A percentile compares a stretch with the other conserved stretches of the same genome.
These are phyloP conservation scores for Meleagris gallopavo DNA, from an alignment of 2,113 vertebrate species.

Conservation along the genomic window DNA sequence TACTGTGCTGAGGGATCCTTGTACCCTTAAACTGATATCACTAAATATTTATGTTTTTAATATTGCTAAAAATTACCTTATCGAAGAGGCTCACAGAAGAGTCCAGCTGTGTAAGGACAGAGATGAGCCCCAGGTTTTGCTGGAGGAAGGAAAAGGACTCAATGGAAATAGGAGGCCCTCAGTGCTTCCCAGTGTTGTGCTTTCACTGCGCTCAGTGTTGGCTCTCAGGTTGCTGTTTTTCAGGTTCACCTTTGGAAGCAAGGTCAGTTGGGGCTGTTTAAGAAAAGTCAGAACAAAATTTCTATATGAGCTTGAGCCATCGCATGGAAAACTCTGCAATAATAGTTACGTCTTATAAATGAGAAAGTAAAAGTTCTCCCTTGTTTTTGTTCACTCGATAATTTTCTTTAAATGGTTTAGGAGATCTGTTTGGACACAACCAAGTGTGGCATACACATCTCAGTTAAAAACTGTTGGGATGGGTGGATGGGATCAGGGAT, in stretches of 20 bases:
- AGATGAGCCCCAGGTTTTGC: not conserved
- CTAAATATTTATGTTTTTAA: not conserved
- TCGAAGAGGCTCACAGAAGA: not conserved
- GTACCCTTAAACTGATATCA: accelerated
- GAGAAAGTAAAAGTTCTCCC: not conserved
- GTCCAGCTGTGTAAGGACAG: not conserved
- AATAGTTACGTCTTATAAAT: not conserved
- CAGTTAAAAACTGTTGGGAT: not conserved
- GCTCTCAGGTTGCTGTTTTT: not conserved
- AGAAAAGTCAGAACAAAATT: not conserved
- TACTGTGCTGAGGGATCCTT: not conserved
- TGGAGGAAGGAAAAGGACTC: slow-evolving; percentile 5
- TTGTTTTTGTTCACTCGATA: not conserved
- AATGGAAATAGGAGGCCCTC: not conserved
- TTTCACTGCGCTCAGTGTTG: not conserved
- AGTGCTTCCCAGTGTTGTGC: slow-evolving; percentile 41
- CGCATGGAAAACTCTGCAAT: not conserved
- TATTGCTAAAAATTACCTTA: not conserved
- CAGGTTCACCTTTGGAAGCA: not conserved
- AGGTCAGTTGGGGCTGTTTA: not conserved
- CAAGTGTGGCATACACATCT: not conserved
- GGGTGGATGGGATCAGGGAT: not conserved
- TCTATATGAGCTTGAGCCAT: not conserved
- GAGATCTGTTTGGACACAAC: not conserved
- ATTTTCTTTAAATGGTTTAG: not conserved